Conservation (phyloP, 2,797 vertebrate genomes). For the Enteromius treurensis region DNA sequence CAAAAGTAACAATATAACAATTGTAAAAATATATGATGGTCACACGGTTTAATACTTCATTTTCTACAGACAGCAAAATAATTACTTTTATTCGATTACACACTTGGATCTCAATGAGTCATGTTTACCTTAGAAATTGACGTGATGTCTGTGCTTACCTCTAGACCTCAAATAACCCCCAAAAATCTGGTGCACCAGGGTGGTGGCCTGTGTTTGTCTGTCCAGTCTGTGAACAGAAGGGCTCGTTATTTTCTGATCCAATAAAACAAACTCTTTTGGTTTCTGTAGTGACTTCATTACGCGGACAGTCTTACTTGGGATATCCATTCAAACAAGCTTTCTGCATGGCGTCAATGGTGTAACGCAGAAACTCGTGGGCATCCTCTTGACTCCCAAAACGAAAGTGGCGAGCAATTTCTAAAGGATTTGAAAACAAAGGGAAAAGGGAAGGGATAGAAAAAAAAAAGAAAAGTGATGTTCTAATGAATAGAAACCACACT, state of each 20-base stretch:
- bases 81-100: background rate
- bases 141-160: conserved; percentile 74
- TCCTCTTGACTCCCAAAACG: conserved; percentile 94
- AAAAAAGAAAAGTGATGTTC: conserved; percentile 23
- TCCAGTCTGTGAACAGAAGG: conserved; percentile 80
- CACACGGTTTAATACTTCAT: background rate
- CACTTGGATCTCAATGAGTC: background rate
- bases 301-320: conserved; percentile 80
- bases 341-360: conserved; percentile 96
- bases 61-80: background rate
- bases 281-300: background rate
- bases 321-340: conserved; percentile 91
- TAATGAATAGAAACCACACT: background rate
- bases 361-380: conserved; percentile 93
- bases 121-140: background rate
- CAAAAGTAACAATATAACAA: background rate
- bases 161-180: conserved; percentile 94
- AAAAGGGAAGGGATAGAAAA: background rate
- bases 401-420: conserved; percentile 94
- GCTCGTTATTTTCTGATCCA: background rate
- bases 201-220: conserved; percentile 93
- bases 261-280: background rate
- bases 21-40: background rate
- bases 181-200: conserved; percentile 94
- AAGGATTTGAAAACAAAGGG: background rate